Evolutionary conservation across 2,113 vertebrate species (phyloP), one percentile per base, ranked within the genome.

Genomic region (Apaloderma vittatum): DNA sequence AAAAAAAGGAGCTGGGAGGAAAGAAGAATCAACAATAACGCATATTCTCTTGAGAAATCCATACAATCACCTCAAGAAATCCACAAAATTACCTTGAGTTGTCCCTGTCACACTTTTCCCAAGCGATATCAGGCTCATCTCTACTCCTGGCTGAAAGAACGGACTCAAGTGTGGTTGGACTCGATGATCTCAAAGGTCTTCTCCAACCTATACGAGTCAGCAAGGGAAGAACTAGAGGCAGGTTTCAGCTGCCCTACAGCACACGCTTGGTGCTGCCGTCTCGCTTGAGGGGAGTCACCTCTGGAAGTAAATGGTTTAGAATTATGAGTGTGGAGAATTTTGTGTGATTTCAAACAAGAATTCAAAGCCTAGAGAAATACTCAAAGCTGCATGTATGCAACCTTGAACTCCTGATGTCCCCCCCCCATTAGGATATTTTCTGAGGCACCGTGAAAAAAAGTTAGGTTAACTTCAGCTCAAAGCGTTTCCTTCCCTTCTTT

Each of bases 381-480:
- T 11, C 34, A 43, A 21, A 93, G 81, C 61, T 19, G 34, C 37
- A 19, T 9, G 40, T 14, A 30, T 4, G 21, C 34, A 57, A 20
- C 74, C 82, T 54, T 57, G 78, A 82, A 65, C 88, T 86, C 49
- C 54, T 5, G 26, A 62, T 52, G 87, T 66, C 83, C 65, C 82
- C 55, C 61, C 52, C 10, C 58, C 37, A 59, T 90, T 78, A 84
- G 74, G 78, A 87, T 65, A 80, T 68, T 52, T 79, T 89, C 77
- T 63, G 84, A 83, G 73, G 34, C 27, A 40, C 75, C 0, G 3
- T 12, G 29, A 2, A 11, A 49, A 30, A 87, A 90, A 90, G 85
- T 93, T 92, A 0, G 5, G 68, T 68, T 75, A 90, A 90, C 91
- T 96, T 90, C 66, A 82, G 14, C 93, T 89, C 84, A 85, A 88